Evolutionary conservation across 2,113 vertebrate genomes (phyloP), one percentile per base, ranked within the genome.

Genomic region (Nibea coibor): DNA sequence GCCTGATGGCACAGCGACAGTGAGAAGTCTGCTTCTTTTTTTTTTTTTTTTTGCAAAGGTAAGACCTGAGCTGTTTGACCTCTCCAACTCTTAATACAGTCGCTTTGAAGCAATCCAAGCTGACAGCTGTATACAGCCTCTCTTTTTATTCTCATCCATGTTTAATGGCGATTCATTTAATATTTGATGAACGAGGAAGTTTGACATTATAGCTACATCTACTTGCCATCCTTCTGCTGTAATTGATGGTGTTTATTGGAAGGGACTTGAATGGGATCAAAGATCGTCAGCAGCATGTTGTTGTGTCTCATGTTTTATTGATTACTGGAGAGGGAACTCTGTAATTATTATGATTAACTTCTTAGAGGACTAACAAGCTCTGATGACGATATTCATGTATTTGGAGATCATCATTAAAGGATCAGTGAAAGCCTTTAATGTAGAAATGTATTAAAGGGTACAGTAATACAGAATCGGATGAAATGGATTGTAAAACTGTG

Each of bases 1-100:
- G 75, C 54, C 71, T 89, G n/a, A 91, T 81, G 87, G 83, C 75
- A 85, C 88, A 72, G 42, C 86, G 78, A 80, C 72, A 31, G 80
- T 50, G 62, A 69, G 73, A 74, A 56, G 48, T 84, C 45, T 1
- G 64, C 73, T 85, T 75, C 4, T 48, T 26, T 26, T 75, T 12
- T 42, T 59, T 75, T 12, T 48, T 26, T 26, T 75, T 12, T 42
- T 59, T 76, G 45, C 81, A 57, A 87, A 92, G 92, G 93, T 93
- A 89, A 88, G 90, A 28, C 10, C 75, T 22, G 19, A 73, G 58
- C 50, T 62, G 20, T 78, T 48, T 73, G 35, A 81, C 68, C 42
- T 68, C 26, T 64, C n/a, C 24, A 57, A 71, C 54, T 59, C 26
- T 39, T 4, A 9, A 5, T 70, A 75, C 64, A 17, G 26, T 11